Percentiles rank a stretch among this genome's conserved stretches.
phyloP scores from a whole-genome alignment of 2,797 vertebrate genomes.

The Melanotaenia maccullochi region DNA sequence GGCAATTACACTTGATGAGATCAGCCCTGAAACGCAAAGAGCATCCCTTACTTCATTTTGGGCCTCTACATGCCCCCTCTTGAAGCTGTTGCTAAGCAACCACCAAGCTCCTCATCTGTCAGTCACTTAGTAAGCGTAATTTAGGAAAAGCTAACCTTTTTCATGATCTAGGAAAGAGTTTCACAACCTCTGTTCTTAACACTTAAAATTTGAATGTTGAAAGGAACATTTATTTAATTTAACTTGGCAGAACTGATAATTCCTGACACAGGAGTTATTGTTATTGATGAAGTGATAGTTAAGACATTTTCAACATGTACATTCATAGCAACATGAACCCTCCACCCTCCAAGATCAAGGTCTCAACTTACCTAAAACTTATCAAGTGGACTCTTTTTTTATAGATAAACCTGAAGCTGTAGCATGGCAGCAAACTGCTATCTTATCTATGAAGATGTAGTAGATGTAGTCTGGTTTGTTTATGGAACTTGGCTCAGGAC shows the following conservation, averaged over 20 bases:
- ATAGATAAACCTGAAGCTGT: neutral
- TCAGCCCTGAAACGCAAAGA: conserved; percentile 21
- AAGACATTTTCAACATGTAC: neutral
- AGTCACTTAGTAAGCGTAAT: neutral
- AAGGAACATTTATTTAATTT: neutral
- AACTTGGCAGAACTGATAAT: neutral
- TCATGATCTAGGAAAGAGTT: neutral
- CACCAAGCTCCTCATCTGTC: neutral
- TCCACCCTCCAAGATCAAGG: too few relatives aligned
- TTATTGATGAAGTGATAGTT: neutral
- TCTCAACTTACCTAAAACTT: too few relatives aligned
- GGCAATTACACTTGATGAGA: conserved; percentile 22
- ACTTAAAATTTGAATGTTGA: neutral
- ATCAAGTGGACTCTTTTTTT: too few relatives aligned
- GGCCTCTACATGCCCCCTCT: neutral
- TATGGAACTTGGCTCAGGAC: conserved; percentile 5
- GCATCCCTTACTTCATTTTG: conserved; percentile 14
- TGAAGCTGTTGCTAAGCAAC: conserved; percentile 26
- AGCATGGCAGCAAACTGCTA: neutral
- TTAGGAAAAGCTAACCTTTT: neutral
- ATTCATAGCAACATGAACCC: neutral
- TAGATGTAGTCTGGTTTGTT: neutral
- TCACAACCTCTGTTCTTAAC: neutral
- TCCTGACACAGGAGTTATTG: neutral
- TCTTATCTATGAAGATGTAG: neutral